These are phyloP conservation scores for Tiliacea aurago DNA, from an alignment of 2,888 invertebrate species.

Conservation along the genomic window DNA sequence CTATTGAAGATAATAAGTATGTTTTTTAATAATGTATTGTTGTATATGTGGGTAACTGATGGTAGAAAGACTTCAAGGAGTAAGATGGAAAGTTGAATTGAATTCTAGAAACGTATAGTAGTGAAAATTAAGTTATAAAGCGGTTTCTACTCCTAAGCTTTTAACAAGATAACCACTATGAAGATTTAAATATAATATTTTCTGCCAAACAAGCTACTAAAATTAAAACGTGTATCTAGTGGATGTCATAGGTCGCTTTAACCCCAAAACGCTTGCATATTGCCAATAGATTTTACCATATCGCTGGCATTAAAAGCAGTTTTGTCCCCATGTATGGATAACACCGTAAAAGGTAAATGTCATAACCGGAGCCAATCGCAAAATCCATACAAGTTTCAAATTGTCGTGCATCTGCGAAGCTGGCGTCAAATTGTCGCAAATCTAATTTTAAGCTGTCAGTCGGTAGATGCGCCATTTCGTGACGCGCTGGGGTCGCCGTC, in stretches of 20 bases:
- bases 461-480: conserved; percentile 74
- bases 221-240: neutral
- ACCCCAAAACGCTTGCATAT: conserved; percentile 21
- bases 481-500: conserved; percentile 53
- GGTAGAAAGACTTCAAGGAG: neutral
- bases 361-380: conserved; percentile 34
- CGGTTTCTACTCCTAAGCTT: neutral
- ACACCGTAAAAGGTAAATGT: conserved; percentile 31
- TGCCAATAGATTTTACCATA: neutral
- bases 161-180: neutral
- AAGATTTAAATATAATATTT: neutral
- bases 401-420: conserved; percentile 48
- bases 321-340: conserved; percentile 8
- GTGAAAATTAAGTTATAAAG: neutral
- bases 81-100: neutral
- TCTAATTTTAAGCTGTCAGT: conserved; percentile 79
- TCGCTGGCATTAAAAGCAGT: conserved; percentile 1
- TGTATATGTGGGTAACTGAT: neutral
- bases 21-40: neutral
- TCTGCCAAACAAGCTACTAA: neutral
- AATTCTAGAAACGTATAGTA: too few species aligned
- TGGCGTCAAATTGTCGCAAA: conserved; percentile 72
- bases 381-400: conserved; percentile 28
- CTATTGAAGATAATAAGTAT: neutral
- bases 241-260: conserved; percentile 14